Evolutionary conservation across 2,797 vertebrate species (phyloP).

Genomic region (Nothura maculosa): DNA sequence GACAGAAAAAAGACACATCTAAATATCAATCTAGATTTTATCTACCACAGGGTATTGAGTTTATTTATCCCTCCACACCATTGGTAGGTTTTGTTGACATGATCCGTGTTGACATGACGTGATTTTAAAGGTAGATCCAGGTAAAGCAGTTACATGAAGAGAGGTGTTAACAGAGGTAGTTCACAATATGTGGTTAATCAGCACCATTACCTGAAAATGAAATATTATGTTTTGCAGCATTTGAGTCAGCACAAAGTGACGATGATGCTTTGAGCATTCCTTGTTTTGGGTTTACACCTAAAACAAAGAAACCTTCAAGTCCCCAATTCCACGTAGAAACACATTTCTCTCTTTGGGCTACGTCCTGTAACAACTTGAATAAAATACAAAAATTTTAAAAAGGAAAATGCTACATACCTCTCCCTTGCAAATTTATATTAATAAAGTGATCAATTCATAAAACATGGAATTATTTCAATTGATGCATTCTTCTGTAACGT

Average conservation of each 20-base stretch:
- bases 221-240: neutral
- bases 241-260: neutral
- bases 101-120: neutral
- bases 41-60: neutral
- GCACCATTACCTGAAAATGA: constrained; percentile 65
- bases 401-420: neutral
- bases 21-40: neutral
- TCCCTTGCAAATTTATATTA: neutral
- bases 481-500: neutral
- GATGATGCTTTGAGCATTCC: neutral
- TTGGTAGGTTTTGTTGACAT: neutral
- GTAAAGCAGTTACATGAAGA: neutral
- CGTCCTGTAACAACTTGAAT: constrained; percentile 68
- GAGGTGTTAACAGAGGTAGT: neutral
- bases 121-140: neutral
- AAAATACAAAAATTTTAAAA: constrained; percentile 30
- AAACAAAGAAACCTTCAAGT: constrained; percentile 76
- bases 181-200: neutral
- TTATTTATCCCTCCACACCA: neutral
- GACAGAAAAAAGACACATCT: neutral
- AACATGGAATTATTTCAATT: neutral
- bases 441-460: neutral
- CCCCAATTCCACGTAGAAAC: constrained; percentile 59
- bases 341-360: constrained; percentile 69
- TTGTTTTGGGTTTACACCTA: constrained; percentile 20